A percentile compares a stretch with the other conserved stretches of the same genome.
phyloP scores from a whole-genome alignment of 2,888 invertebrate species.

The Mythimna ferrago region DNA sequence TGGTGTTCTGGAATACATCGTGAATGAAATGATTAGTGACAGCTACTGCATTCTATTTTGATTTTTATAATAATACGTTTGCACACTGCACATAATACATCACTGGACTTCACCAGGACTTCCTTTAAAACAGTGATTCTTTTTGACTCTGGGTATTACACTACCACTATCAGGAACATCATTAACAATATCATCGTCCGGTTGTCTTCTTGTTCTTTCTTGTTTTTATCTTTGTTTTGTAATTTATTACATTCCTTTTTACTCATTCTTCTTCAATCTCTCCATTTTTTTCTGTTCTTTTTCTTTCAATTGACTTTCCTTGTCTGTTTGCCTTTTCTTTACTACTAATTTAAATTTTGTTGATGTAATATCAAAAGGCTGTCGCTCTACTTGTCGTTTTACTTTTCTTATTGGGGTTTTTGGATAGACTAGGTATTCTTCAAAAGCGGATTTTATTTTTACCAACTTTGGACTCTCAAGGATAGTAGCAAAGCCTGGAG shows the following conservation, averaged over 20 bases:
- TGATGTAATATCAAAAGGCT: too few relatives aligned
- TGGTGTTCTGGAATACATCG: not conserved
- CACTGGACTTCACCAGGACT: slow-evolving; percentile 2
- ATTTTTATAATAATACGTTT: not conserved
- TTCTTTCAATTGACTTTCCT: slow-evolving; percentile 1
- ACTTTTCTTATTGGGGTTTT: not conserved
- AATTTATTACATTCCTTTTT: slow-evolving; percentile 13
- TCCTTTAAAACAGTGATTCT: slow-evolving; percentile 2
- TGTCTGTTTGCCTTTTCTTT: not conserved
- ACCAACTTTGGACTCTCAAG: too few relatives aligned
- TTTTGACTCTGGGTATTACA: not conserved
- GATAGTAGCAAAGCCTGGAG: too few relatives aligned
- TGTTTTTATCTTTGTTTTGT: slow-evolving; percentile 10
- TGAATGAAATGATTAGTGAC: slow-evolving; percentile 1
- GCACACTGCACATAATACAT: not conserved
- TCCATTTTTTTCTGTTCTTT: not conserved
- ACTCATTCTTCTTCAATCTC: slow-evolving; percentile 22
- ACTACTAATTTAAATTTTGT: too few relatives aligned
- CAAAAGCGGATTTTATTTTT: not conserved
- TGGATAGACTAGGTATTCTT: not conserved
- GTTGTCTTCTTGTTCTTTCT: not conserved
- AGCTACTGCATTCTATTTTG: not conserved
- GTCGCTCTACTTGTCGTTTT: too few relatives aligned
- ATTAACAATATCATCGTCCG: not conserved
- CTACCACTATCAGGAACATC: not conserved